Evolutionary conservation across 2,888 invertebrate species (phyloP).

Genomic region (Pterostichus madidus): DNA sequence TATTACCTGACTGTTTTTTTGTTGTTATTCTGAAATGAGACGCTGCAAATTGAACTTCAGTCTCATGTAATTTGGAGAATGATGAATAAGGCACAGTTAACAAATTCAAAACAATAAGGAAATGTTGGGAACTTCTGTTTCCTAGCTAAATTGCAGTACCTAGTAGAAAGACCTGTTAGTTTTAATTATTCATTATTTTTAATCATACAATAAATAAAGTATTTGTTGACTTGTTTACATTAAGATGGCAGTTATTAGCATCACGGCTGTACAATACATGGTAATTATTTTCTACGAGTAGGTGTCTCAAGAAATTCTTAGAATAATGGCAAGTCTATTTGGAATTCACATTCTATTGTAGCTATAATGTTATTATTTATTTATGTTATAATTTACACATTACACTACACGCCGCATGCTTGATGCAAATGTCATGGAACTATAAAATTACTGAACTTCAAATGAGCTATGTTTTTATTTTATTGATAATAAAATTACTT

Average conservation of each 20-base stretch:
- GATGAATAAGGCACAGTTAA: no score
- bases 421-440: background rate
- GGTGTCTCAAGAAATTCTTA: background rate
- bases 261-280: background rate
- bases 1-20: no score
- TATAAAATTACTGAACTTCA: background rate
- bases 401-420: background rate
- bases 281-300: background rate
- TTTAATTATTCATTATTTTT: constrained; percentile 6
- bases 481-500: constrained; percentile 12
- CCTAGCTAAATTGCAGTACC: background rate
- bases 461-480: background rate
- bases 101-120: no score
- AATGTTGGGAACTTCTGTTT: no score
- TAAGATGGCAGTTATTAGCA: background rate
- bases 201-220: background rate
- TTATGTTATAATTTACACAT: constrained; percentile 16
- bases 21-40: no score
- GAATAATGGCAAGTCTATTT: constrained; percentile 1
- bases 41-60: no score
- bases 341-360: constrained; percentile 11
- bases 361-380: background rate
- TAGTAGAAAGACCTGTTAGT: background rate
- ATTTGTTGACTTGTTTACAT: background rate
- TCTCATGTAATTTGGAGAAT: no score